phyloP scores from a whole-genome alignment of 92 coral and sea anemone species.

The Porites cylindrica region DNA sequence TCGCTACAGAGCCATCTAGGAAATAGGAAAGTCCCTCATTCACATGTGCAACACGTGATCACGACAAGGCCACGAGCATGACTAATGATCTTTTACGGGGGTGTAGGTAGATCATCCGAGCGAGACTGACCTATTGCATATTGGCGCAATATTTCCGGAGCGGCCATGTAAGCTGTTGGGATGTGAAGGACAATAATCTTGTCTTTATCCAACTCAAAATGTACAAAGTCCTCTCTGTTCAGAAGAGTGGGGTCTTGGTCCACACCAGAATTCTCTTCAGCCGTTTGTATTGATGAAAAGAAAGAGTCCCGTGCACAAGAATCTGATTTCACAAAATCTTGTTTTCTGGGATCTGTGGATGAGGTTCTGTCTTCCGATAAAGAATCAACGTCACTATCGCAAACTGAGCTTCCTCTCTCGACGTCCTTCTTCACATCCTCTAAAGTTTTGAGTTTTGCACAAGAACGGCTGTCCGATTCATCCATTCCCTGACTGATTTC shows the following conservation, averaged over 20 bases:
- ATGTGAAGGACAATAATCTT: constrained; percentile 90
- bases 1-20: background rate
- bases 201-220: constrained; percentile 91
- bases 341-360: constrained; percentile 61
- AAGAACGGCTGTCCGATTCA: constrained; percentile 39
- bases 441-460: constrained; percentile 52
- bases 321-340: constrained; percentile 42
- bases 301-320: constrained; percentile 32
- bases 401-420: constrained; percentile 60
- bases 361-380: constrained; percentile 31
- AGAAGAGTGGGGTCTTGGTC: constrained; percentile 85
- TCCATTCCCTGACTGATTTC: constrained; percentile 24
- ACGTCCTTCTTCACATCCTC: constrained; percentile 42
- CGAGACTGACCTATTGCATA: constrained; percentile 89
- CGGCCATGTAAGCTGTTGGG: constrained; percentile 69
- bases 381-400: constrained; percentile 25
- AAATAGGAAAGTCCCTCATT: background rate
- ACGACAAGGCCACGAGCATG: background rate
- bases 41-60: constrained; percentile 13
- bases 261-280: constrained; percentile 67
- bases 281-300: constrained; percentile 50
- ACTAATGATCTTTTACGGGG: constrained; percentile 29
- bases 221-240: constrained; percentile 78
- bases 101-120: constrained; percentile 74
- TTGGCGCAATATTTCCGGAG: constrained; percentile 84